A percentile compares a stretch with the other conserved stretches of the same genome.
phyloP scores from a whole-genome alignment of 2,113 vertebrate species.

The Gambusia affinis region DNA sequence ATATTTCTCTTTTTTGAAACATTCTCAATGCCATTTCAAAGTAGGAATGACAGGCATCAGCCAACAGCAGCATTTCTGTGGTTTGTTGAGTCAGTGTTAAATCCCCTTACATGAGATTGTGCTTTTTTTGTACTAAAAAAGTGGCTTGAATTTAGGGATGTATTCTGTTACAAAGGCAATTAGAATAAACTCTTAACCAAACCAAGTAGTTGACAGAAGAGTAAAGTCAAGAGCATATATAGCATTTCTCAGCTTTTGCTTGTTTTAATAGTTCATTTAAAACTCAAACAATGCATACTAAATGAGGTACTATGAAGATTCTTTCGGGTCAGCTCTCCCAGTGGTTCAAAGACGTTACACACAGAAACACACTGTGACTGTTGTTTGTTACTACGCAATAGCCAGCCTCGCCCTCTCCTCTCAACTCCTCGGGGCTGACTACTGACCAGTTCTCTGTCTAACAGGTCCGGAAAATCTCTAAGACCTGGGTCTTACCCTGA shows the following conservation, averaged over 20 bases:
- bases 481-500: too few species aligned
- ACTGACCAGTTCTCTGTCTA: too few species aligned
- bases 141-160: conserved; percentile 43
- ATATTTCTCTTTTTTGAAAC: conserved; percentile 49
- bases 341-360: conserved; percentile 16
- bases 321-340: conserved; percentile 36
- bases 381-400: too few species aligned
- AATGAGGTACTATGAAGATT: conserved; percentile 62
- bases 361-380: conserved; percentile 11
- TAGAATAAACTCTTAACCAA: conserved; percentile 36
- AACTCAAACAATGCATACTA: conserved; percentile 53
- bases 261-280: conserved; percentile 38
- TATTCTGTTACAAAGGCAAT: conserved; percentile 14
- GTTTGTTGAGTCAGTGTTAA: conserved; percentile 23
- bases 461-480: too few species aligned
- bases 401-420: too few species aligned
- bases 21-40: conserved; percentile 45
- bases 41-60: conserved; percentile 57
- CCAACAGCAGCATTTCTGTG: conserved; percentile 17
- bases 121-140: conserved; percentile 53
- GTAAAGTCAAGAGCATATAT: conserved; percentile 8
- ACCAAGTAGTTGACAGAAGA: conserved; percentile 14
- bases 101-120: conserved; percentile 54
- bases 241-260: conserved; percentile 18
- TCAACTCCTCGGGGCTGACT: too few species aligned